phyloP scores from a whole-genome alignment of 2,888 invertebrate genomes.

The Stegophylla sp. region DNA sequence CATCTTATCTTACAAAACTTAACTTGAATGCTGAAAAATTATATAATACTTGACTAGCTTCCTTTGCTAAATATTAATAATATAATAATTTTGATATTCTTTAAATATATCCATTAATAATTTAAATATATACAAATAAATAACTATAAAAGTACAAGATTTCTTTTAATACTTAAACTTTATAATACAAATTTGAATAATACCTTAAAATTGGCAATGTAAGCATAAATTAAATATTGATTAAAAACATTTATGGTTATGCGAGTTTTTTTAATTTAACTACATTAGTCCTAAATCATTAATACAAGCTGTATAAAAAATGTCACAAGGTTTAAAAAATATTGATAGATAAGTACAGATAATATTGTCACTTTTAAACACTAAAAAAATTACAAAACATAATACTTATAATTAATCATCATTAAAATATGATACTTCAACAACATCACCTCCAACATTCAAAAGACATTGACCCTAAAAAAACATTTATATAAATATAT shows the following conservation, averaged over 20 bases:
- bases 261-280: neutral
- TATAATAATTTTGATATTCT: neutral
- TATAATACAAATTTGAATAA: neutral
- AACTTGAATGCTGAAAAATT: too few species aligned
- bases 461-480: conserved; percentile 93
- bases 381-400: neutral
- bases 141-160: neutral
- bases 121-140: neutral
- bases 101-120: neutral
- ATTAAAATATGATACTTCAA: conserved; percentile 64
- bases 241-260: neutral
- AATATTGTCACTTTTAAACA: conserved; percentile 1
- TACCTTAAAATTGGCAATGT: neutral
- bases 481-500: conserved; percentile 58
- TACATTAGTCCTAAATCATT: neutral
- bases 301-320: neutral
- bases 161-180: neutral
- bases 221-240: conserved; percentile 2
- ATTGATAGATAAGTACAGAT: neutral
- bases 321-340: neutral
- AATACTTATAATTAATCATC: conserved; percentile 35
- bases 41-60: too few species aligned
- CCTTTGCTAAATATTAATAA: too few species aligned
- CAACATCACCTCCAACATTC: conserved; percentile 94
- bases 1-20: too few species aligned